Evolutionary conservation across 2,888 invertebrate species (phyloP), one percentile per base, ranked within the genome.

Genomic region (Yponomeuta sedellus): DNA sequence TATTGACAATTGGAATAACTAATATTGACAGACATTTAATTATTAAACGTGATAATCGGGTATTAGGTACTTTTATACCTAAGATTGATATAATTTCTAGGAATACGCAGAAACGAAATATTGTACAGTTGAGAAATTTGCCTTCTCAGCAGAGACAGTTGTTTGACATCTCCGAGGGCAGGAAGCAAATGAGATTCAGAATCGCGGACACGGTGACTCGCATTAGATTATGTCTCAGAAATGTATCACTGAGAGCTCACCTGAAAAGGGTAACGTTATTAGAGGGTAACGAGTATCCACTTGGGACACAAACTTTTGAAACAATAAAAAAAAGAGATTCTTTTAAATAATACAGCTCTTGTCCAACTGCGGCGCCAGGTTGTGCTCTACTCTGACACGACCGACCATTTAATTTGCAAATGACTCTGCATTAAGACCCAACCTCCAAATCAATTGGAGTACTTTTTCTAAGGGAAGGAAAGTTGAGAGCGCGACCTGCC

Each of bases 261-360:
- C 74, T 82, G 82, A 85, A 80, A 79, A 85, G 85, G 85, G 85
- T 82, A 79, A 73, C 72, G 75, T 81, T 85, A 86, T 80, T 77
- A 85, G 76, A n/a, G n/a, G n/a, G n/a, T n/a, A n/a, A n/a, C n/a
- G n/a, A 79, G 85, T 82, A 83, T 81, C 82, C 75, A 77, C 82
- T 82, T 78, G 61, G 11, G 44, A 5, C 44, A 5, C 44, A 52
- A 52, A 52, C 16, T 52, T 52, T 52, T 16, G 44, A 16, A 16
- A 52, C 16, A 16, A n/a, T 52, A 12, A 52, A 52, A 52, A 52
- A 4, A 16, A 3, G 16, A 12, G 44, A 2, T 3, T 16, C 16
- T 52, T 16, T 52, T 52, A 52, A 52, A 16, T 52, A 52, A 52
- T 52, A 16, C 44, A 52, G 44, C 3, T 34, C 5, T 10, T 10